Base-by-base conservation (phyloP, 2,113 vertebrate genomes). In the Pseudorhombus dupliciocellatus region DNA sequence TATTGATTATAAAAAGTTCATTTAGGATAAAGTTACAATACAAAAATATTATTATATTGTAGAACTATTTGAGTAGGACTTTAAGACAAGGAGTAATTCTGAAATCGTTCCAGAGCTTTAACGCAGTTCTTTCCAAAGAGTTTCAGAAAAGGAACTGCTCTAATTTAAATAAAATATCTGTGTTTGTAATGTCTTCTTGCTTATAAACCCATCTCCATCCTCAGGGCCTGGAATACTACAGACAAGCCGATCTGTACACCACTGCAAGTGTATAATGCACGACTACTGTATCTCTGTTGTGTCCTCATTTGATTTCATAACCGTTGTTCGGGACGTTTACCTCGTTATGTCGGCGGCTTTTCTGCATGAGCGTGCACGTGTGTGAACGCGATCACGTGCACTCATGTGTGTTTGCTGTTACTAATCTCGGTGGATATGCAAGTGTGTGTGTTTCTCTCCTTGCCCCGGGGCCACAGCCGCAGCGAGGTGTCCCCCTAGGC, bases 301-400 rank as follows among this genome's bases (percentile, higher is more conserved):
- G n/a, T 61, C 71, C 53, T 62, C 59, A 42, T 82, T 72, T 72
- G 54, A 69, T 87, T 81, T 77, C 69, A 63, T 67, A 58, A 42
- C 24, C 69, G 37, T 63, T 72, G 74, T 85, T 74, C 34, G 56
- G 70, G 60, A 84, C 51, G 48, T 89, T 87, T 84, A 78, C 80
- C 74, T 88, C 59, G 53, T 85, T 89, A 83, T 70, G 77, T 83
- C 66, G 76, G 61, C 15, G 65, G 60, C 76, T 84, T 88, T 85
- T 89, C 79, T 87, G 85, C 79, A 86, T 89, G 84, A 86, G 75
- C 30, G 83, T 87, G 75, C 77, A 75, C 64, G 73, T 88, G 81
- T 79, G 80, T 62, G 75, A 60, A 77, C 66, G 82, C 68, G 75
- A 87, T 81, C 70, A 57, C 80, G 84, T 73, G 70, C 77, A 40